These are phyloP conservation scores for Acanthosepion pharaonis DNA, from an alignment of 2,888 invertebrate genomes.

Conservation along the genomic window DNA sequence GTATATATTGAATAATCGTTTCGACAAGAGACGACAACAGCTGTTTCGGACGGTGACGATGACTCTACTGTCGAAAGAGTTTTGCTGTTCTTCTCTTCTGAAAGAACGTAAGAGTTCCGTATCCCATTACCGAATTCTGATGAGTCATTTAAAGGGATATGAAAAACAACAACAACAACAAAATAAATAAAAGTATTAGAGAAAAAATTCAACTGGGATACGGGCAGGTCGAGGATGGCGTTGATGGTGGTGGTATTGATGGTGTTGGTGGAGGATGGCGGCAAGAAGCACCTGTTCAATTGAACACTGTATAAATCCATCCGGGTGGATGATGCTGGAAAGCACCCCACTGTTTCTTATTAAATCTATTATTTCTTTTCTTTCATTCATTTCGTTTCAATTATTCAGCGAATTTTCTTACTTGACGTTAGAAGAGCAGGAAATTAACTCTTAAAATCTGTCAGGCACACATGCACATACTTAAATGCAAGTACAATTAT, in stretches of 20 bases:
- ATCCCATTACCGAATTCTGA: no score
- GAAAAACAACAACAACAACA: no score
- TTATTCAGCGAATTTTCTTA: background rate
- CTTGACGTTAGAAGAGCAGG: background rate
- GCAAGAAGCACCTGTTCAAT: background rate
- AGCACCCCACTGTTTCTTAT: background rate
- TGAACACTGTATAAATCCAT: background rate
- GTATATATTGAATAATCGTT: no score
- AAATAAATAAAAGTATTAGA: no score
- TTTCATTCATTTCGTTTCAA: background rate
- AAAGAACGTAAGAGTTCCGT: no score
- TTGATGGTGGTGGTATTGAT: background rate
- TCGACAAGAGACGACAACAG: no score
- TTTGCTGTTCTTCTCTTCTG: no score
- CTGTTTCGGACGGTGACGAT: no score
- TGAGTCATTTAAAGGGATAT: no score
- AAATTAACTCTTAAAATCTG: conserved; percentile 33
- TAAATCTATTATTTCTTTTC: background rate
- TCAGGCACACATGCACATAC: background rate
- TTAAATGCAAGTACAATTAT: background rate
- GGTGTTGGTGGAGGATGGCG: background rate
- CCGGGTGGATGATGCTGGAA: background rate
- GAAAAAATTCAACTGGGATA: background rate
- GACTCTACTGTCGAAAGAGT: no score
- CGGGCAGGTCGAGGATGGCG: background rate